Evolutionary conservation across 2,113 vertebrate genomes (phyloP).

Genomic region (Oncorhynchus mykiss): DNA sequence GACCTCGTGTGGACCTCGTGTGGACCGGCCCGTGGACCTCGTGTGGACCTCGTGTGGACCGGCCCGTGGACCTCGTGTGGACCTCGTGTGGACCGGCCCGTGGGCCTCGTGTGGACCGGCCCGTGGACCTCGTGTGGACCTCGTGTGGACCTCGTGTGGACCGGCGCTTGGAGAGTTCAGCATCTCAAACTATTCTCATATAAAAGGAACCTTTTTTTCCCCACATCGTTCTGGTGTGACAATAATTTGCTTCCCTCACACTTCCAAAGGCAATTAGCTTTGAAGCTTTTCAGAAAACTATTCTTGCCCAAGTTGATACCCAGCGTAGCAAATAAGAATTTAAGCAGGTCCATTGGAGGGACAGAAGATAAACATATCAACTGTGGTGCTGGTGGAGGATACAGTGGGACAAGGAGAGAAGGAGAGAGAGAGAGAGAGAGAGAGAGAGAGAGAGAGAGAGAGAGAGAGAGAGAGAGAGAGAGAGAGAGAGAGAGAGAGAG

Average conservation of each 20-base stretch:
- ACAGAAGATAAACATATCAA: slow-evolving; percentile 74
- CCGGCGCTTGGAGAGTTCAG: slow-evolving; percentile 21
- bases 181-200: slow-evolving; percentile 61
- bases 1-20: no score
- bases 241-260: slow-evolving; percentile 78
- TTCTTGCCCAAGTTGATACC: slow-evolving; percentile 73
- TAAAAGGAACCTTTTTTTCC: slow-evolving; percentile 68
- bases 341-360: slow-evolving; percentile 70
- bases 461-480: no score
- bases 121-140: slow-evolving; percentile 9
- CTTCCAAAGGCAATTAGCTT: slow-evolving; percentile 80
- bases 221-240: slow-evolving; percentile 70
- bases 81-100: no score
- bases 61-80: slow-evolving; percentile 15
- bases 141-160: no score
- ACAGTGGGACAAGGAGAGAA: slow-evolving; percentile 45
- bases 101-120: slow-evolving; percentile 5
- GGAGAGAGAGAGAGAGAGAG: not conserved
- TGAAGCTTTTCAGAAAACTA: slow-evolving; percentile 77
- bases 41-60: slow-evolving; percentile 22
- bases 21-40: no score
- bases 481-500: no score
- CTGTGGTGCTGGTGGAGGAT: slow-evolving; percentile 52
- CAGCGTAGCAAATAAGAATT: slow-evolving; percentile 72
- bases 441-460: no score